phyloP scores from a whole-genome alignment of 2,888 invertebrate species.

The Germaria angustata region DNA sequence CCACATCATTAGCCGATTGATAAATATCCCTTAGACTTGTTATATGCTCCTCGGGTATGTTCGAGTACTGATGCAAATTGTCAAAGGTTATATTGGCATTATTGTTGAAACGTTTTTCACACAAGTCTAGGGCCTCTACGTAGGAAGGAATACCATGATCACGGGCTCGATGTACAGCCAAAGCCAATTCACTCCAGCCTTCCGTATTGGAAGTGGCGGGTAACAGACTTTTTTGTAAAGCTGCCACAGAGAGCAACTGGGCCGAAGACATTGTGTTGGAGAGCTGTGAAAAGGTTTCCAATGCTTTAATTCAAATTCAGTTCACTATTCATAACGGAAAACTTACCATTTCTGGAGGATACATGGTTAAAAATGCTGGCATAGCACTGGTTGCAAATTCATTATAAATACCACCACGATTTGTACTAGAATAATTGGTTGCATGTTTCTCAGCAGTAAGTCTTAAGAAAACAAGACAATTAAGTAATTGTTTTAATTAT shows the following conservation, averaged over 20 bases:
- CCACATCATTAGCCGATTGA: conserved; percentile 88
- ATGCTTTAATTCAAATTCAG: not conserved
- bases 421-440: conserved; percentile 89
- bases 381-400: conserved; percentile 88
- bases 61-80: conserved; percentile 70
- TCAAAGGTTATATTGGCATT: conserved; percentile 76
- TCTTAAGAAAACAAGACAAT: conserved; percentile 77
- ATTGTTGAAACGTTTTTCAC: conserved; percentile 77
- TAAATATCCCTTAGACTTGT: conserved; percentile 86
- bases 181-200: conserved; percentile 81
- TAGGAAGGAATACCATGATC: conserved; percentile 92
- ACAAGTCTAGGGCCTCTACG: conserved; percentile 84
- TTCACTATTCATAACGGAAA: not conserved
- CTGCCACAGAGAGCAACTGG: conserved; percentile 84
- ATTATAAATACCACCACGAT: conserved; percentile 88
- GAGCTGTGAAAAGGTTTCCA: conserved; percentile 78
- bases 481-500: not conserved
- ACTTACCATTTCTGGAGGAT: conserved; percentile 85
- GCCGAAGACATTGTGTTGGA: conserved; percentile 83
- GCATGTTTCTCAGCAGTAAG: conserved; percentile 87
- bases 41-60: conserved; percentile 81
- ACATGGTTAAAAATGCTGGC: conserved; percentile 88
- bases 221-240: conserved; percentile 80
- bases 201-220: conserved; percentile 80
- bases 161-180: conserved; percentile 84